phyloP scores from a whole-genome alignment of 2,113 vertebrate genomes.

The Neogale vison region DNA sequence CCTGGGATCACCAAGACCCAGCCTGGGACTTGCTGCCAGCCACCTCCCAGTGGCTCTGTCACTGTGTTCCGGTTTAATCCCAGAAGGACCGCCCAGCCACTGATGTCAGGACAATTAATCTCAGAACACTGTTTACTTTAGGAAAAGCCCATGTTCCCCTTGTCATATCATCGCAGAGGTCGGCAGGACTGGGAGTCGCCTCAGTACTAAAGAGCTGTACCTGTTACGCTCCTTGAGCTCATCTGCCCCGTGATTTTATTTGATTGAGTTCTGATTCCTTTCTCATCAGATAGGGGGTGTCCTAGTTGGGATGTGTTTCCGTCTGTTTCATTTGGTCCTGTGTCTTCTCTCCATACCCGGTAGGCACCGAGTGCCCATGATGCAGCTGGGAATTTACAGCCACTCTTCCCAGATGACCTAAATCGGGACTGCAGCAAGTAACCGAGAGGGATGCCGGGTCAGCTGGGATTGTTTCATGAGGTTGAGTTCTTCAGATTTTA shows the following conservation, averaged over 20 bases:
- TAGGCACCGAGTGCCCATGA: not conserved
- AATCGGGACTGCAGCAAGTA: not conserved
- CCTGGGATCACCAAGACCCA: no score
- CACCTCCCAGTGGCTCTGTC: not conserved
- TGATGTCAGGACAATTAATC: not conserved
- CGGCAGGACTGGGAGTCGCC: not conserved
- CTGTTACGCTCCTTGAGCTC: not conserved
- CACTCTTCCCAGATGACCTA: not conserved
- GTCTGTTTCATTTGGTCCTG: not conserved
- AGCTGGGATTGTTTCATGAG: not conserved
- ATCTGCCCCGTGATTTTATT: not conserved
- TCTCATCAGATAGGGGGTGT: not conserved
- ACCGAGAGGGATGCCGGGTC: not conserved
- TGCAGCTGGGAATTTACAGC: not conserved
- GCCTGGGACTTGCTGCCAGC: not conserved
- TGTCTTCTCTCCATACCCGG: not conserved
- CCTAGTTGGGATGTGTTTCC: not conserved
- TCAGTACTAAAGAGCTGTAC: not conserved
- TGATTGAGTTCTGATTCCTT: not conserved
- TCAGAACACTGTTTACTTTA: not conserved
- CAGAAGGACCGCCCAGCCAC: not conserved
- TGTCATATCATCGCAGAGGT: not conserved
- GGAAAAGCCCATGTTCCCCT: not conserved
- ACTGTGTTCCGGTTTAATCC: not conserved
- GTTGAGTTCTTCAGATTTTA: not conserved